These are phyloP conservation scores for Tribolium madens DNA, from an alignment of 1,140 invertebrate species.

Conservation along the genomic window DNA sequence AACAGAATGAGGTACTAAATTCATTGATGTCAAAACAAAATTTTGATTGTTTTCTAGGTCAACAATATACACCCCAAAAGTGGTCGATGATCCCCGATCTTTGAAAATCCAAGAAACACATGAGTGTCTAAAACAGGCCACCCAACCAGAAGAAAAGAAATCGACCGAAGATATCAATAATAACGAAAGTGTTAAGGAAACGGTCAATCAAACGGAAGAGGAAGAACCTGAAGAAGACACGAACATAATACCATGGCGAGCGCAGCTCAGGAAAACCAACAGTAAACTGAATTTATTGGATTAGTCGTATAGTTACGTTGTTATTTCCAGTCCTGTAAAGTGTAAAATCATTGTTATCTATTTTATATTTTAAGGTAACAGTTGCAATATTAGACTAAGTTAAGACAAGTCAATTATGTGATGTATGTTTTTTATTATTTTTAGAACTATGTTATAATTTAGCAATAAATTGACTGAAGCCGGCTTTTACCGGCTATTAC, in stretches of 20 bases:
- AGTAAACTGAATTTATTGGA: slow-evolving; percentile 83
- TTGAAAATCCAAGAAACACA: slow-evolving; percentile 59
- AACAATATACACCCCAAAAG: slow-evolving; percentile 76
- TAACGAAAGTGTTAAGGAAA: slow-evolving; percentile 64
- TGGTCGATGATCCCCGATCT: slow-evolving; percentile 70
- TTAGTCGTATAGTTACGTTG: slow-evolving; percentile 61
- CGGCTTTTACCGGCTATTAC: neutral
- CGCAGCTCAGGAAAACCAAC: slow-evolving; percentile 88
- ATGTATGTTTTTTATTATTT: slow-evolving; percentile 34
- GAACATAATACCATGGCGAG: slow-evolving; percentile 88
- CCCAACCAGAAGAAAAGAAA: slow-evolving; percentile 48
- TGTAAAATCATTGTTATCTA: slow-evolving; percentile 30
- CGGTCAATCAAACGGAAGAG: slow-evolving; percentile 49
- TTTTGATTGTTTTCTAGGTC: slow-evolving; percentile 65
- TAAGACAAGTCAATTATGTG: slow-evolving; percentile 35
- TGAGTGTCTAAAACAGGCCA: slow-evolving; percentile 62
- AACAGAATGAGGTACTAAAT: slow-evolving; percentile 73
- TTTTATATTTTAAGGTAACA: slow-evolving; percentile 24
- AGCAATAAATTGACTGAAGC: slow-evolving; percentile 5
- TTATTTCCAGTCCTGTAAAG: slow-evolving; percentile 6
- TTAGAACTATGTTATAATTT: neutral
- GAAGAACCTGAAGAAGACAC: slow-evolving; percentile 70
- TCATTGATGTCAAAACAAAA: neutral
- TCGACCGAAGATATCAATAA: slow-evolving; percentile 56
- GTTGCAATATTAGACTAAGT: slow-evolving; percentile 27